phyloP scores from a whole-genome alignment of 2,888 invertebrate genomes.

The Blastobasis lacticolella region DNA sequence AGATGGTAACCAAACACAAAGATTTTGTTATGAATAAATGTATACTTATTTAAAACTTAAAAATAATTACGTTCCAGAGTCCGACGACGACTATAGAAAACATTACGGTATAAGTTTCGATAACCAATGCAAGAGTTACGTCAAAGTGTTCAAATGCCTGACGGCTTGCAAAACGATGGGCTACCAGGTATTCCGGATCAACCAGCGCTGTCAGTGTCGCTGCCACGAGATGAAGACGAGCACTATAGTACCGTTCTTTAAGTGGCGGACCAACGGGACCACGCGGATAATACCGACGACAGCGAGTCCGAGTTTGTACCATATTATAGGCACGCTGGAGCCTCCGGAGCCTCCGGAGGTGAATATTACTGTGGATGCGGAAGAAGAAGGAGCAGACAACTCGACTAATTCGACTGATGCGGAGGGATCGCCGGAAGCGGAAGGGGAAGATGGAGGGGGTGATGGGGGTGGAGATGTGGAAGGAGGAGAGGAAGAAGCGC shows the following conservation, averaged over 20 bases:
- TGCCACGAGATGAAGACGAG: constrained; percentile 47
- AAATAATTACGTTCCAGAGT: constrained; percentile 20
- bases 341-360: constrained; percentile 11
- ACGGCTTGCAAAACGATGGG: constrained; percentile 48
- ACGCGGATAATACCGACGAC: constrained; percentile 31
- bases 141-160: constrained; percentile 49
- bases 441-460: too few species aligned
- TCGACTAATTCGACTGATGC: too few species aligned
- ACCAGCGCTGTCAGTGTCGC: constrained; percentile 39
- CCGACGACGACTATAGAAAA: constrained; percentile 29
- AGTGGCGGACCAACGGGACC: constrained; percentile 49
- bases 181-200: constrained; percentile 41
- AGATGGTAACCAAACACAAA: too few species aligned
- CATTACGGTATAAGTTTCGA: constrained; percentile 47
- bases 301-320: constrained; percentile 37
- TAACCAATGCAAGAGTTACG: constrained; percentile 32
- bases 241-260: constrained; percentile 42
- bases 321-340: constrained; percentile 42
- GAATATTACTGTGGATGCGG: too few species aligned
- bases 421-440: too few species aligned
- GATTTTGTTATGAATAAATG: not conserved
- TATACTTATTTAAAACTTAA: not conserved
- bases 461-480: too few species aligned
- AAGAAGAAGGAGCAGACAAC: too few species aligned
- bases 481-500: too few species aligned